Base-by-base conservation (phyloP, 2,888 invertebrate genomes). In the Amphipyra berbera region DNA sequence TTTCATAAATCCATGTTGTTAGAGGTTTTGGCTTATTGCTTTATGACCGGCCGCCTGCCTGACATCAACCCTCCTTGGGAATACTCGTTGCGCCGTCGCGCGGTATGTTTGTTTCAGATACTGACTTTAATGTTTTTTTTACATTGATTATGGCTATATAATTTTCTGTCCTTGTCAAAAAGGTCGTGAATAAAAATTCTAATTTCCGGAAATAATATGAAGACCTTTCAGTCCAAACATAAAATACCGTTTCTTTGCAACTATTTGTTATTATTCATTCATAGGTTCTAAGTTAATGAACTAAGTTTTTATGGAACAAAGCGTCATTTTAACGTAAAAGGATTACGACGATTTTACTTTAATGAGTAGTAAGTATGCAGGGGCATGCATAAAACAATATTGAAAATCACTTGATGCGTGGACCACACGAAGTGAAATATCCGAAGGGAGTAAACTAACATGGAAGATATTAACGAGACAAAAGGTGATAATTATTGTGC, bases 301-400 rank as follows among this genome's bases (percentile, higher is more conserved):
- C 37, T 15, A 14, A 37, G 27, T 50, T 13, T 13, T 42, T 38
- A 55, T 21, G 46, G 10, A 57, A 6, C 7, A 35, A 42, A 49
- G 44, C 44, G 8, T 45, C 33, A 49, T 13, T 53, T 48, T 10
- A 37, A 41, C 21, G 44, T 35, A 40, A 42, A 41, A 64, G 64
- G 48, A 64, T 68, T 53, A 68, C 12, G 27, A 41, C 27, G 37
- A 49, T 41, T 12, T 38, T 12, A 30, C 0, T 30, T 5, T 45
- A 65, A 65, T 71, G 41, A 38, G 35, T 15, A 8, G 41, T 12
- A 27, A 42, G 45, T 57, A 68, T 68, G 64, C 65, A 10, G 0
- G 8, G 8, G 2, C 65, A 58, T 61, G 68, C 27, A 33, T 58
- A 14, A 46, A 44, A 53, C 33, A 68, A 58, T 44, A 54, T 50